phyloP scores from a whole-genome alignment of 2,797 vertebrate species.

The Helarctos malayanus region DNA sequence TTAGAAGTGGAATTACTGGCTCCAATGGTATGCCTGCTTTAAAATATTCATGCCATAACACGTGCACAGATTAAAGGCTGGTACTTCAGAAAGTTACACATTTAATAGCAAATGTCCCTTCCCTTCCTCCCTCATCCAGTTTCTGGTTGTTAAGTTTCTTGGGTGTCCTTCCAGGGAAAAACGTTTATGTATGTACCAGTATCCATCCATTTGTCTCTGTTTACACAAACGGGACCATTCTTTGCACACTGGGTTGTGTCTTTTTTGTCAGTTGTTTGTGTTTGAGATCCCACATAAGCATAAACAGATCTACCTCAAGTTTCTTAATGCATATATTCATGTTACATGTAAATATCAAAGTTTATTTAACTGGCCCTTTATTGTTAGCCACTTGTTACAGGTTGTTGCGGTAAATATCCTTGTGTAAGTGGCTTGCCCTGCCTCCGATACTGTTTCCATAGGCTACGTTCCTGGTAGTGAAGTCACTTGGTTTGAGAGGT shows the following conservation, averaged over 20 bases:
- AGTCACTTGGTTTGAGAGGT: neutral
- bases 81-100: neutral
- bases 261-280: neutral
- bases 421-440: neutral
- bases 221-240: neutral
- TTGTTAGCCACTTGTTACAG: neutral
- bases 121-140: neutral
- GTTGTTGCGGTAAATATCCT: neutral
- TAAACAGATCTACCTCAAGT: neutral
- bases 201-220: neutral
- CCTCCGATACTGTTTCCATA: neutral
- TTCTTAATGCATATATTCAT: neutral
- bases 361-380: neutral
- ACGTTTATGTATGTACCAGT: accelerated
- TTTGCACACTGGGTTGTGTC: neutral
- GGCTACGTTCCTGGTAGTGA: neutral
- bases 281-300: neutral
- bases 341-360: neutral
- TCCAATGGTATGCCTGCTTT: neutral
- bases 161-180: neutral
- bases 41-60: neutral
- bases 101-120: neutral
- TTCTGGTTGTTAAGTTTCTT: neutral
- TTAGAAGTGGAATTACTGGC: constrained; percentile 28
- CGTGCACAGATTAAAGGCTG: neutral